Conservation (phyloP, 2,113 vertebrate species). For the Tylochromis polylepis region DNA sequence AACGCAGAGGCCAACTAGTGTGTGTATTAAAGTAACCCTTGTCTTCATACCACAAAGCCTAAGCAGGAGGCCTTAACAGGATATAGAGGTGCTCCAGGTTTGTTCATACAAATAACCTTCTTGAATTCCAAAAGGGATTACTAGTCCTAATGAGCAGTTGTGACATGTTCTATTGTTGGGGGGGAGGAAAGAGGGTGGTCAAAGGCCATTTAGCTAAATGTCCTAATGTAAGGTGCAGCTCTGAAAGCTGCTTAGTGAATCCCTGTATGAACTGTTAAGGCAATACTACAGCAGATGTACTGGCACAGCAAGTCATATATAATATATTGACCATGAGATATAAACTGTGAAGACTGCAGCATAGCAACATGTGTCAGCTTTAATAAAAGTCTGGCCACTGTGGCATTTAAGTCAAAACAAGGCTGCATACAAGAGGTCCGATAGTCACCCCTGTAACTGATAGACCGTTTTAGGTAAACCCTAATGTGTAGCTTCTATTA, state of each 20-base stretch:
- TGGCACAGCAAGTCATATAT: not conserved
- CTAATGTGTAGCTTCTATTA: not conserved
- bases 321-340: not conserved
- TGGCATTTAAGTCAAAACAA: not conserved
- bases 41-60: slow-evolving; percentile 27
- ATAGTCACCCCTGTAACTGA: not conserved
- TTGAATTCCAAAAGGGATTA: slow-evolving; percentile 51
- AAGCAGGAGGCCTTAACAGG: slow-evolving; percentile 23
- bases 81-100: slow-evolving; percentile 8
- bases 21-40: slow-evolving; percentile 1
- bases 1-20: slow-evolving; percentile 3
- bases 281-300: not conserved
- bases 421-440: not conserved
- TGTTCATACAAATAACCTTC: slow-evolving; percentile 28
- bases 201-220: slow-evolving; percentile 2
- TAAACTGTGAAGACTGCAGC: not conserved
- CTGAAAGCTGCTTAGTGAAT: not conserved
- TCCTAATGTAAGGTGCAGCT: not conserved
- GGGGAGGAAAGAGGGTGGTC: not conserved
- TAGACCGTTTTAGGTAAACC: not conserved
- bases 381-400: not conserved
- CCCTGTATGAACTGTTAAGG: not conserved
- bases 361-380: not conserved
- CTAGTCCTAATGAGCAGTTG: slow-evolving; percentile 31
- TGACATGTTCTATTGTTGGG: slow-evolving; percentile 15